phyloP scores from a whole-genome alignment of 1,140 invertebrate species.

The Limonius californicus region DNA sequence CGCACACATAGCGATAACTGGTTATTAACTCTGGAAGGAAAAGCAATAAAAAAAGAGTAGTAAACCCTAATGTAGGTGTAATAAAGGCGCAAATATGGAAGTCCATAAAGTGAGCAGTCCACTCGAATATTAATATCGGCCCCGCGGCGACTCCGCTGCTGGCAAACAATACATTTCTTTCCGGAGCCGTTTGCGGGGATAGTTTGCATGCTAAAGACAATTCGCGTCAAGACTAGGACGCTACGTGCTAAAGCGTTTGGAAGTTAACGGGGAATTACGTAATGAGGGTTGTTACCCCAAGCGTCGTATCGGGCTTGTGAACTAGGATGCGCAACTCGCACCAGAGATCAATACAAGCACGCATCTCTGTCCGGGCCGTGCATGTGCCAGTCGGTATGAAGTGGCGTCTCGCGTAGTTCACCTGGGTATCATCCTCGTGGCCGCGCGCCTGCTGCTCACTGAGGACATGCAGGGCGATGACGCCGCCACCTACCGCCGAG shows the following conservation, averaged over 20 bases:
- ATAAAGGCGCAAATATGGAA: too few species aligned
- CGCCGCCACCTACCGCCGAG: slow-evolving; percentile 31
- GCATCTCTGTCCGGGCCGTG: slow-evolving; percentile 30
- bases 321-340: slow-evolving; percentile 19
- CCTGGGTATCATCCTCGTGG: slow-evolving; percentile 35
- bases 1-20: too few species aligned
- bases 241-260: slow-evolving; percentile 16
- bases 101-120: too few species aligned
- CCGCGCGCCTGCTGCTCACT: slow-evolving; percentile 23
- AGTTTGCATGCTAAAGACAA: background rate
- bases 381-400: slow-evolving; percentile 36
- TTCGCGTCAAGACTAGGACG: background rate
- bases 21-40: too few species aligned
- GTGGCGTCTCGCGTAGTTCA: slow-evolving; percentile 27
- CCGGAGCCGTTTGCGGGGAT: too few species aligned
- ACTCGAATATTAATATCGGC: too few species aligned
- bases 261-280: slow-evolving; percentile 27
- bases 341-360: slow-evolving; percentile 31
- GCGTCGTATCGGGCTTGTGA: slow-evolving; percentile 15
- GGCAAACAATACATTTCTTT: too few species aligned
- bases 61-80: too few species aligned
- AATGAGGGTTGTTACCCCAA: slow-evolving; percentile 27
- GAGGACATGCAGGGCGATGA: slow-evolving; percentile 41
- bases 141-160: too few species aligned
- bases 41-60: too few species aligned